Base-by-base conservation (phyloP, 2,113 vertebrate genomes). In the Choloepus hoffmanni region DNA sequence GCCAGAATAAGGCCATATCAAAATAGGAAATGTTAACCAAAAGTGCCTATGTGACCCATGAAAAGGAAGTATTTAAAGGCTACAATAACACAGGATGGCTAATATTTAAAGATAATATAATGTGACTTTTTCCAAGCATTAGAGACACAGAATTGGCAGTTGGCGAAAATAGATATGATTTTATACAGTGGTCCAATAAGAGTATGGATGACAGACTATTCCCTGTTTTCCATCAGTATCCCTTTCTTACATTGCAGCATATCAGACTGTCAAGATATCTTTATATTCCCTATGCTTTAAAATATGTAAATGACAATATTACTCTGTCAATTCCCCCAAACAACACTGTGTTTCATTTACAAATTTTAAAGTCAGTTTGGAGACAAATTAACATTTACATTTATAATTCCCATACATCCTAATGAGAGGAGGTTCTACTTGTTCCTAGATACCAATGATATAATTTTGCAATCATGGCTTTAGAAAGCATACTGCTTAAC, bases 21-120 rank as follows among this genome's bases (percentile, higher is more conserved):
- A 97, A 97, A 95, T 77, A 72, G 70, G 97, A 97, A 98, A 98
- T 96, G 94, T 95, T 98, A 98, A 97, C 89, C 95, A 96, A 73
- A 94, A 96, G 65, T 94, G 53, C 14, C 79, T 94, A 73, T 21
- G 26, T 95, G 95, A 97, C 85, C 96, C 70, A 45, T 90, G 93
- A 97, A 94, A 95, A 91, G 12, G 33, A 18, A 95, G 43, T 95
- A 60, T 93, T 97, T 97, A 90, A 97, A 97, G 15, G 62, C 15
- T 86, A 36, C 21, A 88, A 82, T 97, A 67, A 84, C 36, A 93
- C 68, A 96, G 95, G 85, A 96, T 78, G 96, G 62, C 53, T 97
- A 89, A 93, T 96, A 95, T 95, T 98, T 98, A 97, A 97, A 95
- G 72, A 91, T 90, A 97, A 95, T 95, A 82, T 53, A 84, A 45